Base-by-base conservation (phyloP, 2,113 vertebrate species). In the Oriolus oriolus region DNA sequence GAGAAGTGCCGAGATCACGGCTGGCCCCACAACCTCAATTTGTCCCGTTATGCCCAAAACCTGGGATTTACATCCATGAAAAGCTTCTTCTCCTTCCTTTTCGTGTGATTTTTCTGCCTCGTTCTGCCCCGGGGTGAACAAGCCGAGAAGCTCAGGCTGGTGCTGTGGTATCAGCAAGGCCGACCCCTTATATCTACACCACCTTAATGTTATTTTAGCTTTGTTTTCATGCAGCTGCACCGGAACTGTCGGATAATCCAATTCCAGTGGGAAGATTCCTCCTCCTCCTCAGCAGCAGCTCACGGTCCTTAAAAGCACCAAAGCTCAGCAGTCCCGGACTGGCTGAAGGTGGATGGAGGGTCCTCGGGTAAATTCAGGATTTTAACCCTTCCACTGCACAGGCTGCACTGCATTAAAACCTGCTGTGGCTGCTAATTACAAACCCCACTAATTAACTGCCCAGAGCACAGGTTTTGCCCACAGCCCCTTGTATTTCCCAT, bases 251-350 rank as follows among this genome's bases (percentile, higher is more conserved):
- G 24, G 64, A 65, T 92, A 90, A 95, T 90, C 35, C 28, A 75
- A 73, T 82, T 74, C 73, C 42, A 81, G 45, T 2, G 69, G 76
- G 93, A 94, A 86, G 59, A 52, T 59, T 81, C 65, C 91, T 83
- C 86, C 91, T 83, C 86, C 79, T 86, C 84, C 83, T 19, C 54
- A 54, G 71, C 95, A 74, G 71, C 11, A 70, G 59, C 30, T 85
- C 54, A 7, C 35, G 52, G 95, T 66, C 91, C 93, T 84, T 87
- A 91, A 95, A 78, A 85, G 87, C 92, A 56, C 87, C 85, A 49
- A 89, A 65, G 49, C 57, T 30, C 8, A 3, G 9, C 13, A n/a
- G n/a, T n/a, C n/a, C n/a, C 16, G 11, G 41, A 4, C 64, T 68
- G 91, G 74, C 73, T 54, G 6, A 19, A 3, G 52, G 10, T 5